Percentiles rank a stretch among this genome's conserved stretches.
These are phyloP conservation scores for Tetheella fluctuosa DNA, from an alignment of 2,888 invertebrate species.

Conservation along the genomic window DNA sequence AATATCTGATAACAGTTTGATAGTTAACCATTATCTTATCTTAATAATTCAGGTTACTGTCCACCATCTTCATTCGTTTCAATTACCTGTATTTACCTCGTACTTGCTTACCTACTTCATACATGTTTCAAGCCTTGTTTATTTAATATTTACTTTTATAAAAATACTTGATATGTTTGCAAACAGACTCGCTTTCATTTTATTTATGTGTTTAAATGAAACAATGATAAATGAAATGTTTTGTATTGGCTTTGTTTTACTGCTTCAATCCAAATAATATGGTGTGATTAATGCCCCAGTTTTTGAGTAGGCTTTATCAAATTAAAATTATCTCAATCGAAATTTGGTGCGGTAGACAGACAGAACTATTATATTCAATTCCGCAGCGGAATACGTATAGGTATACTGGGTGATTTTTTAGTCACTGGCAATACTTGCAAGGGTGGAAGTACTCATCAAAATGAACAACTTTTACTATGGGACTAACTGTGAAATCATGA, in stretches of 20 bases:
- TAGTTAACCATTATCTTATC: conserved; percentile 18
- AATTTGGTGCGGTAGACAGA: too few relatives aligned
- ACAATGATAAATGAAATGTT: neutral
- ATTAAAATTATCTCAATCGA: too few relatives aligned
- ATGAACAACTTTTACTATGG: too few relatives aligned
- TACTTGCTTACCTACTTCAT: neutral
- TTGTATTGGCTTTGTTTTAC: neutral
- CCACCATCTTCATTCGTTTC: neutral
- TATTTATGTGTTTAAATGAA: neutral
- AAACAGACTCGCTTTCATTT: neutral
- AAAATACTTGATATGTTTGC: neutral
- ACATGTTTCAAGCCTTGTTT: too few relatives aligned
- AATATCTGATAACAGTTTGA: conserved; percentile 16
- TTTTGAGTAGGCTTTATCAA: too few relatives aligned
- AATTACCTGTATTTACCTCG: neutral
- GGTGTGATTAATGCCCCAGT: neutral
- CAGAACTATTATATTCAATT: too few relatives aligned
- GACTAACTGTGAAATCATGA: too few relatives aligned
- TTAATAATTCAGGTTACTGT: conserved; percentile 14
- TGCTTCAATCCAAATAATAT: neutral
- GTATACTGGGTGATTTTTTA: too few relatives aligned
- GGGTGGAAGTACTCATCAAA: too few relatives aligned
- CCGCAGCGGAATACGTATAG: too few relatives aligned
- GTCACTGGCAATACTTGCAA: too few relatives aligned
- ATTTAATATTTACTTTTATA: too few relatives aligned